Evolutionary conservation across 2,888 invertebrate genomes (phyloP).

Genomic region (Anthophora plumipes): DNA sequence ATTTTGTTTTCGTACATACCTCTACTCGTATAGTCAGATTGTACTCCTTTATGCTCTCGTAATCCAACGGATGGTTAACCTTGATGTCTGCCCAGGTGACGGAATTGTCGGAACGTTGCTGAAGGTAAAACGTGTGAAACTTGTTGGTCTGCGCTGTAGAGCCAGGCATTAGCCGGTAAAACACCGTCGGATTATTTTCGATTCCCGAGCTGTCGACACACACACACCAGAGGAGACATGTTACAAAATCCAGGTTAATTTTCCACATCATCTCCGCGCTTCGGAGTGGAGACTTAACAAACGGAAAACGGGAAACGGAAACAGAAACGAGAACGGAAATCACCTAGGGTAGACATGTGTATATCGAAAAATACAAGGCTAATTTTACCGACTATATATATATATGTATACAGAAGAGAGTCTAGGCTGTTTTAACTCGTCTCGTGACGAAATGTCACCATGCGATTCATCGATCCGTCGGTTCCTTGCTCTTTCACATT

Average conservation of each 20-base stretch:
- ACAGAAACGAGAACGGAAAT: conserved; percentile 82
- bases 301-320: conserved; percentile 80
- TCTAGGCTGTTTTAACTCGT: conserved; percentile 40
- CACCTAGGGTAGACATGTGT: conserved; percentile 66
- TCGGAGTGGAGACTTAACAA: conserved; percentile 65
- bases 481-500: conserved; percentile 12
- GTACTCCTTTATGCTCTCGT: conserved; percentile 97
- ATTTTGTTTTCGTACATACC: conserved; percentile 86
- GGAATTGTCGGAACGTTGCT: conserved; percentile 96
- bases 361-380: conserved; percentile 55
- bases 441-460: conserved; percentile 74
- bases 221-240: conserved; percentile 72
- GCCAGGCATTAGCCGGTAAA: conserved; percentile 97
- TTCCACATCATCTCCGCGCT: conserved; percentile 31
- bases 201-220: conserved; percentile 93
- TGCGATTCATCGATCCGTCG: conserved; percentile 65
- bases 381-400: conserved; percentile 51
- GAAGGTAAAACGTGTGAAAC: conserved; percentile 97
- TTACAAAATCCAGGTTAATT: conserved; percentile 51
- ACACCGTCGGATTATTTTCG: conserved; percentile 97
- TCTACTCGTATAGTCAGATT: conserved; percentile 98
- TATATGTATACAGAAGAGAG: too few relatives aligned
- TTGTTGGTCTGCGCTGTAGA: conserved; percentile 98
- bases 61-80: conserved; percentile 97
- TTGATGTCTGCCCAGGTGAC: conserved; percentile 98